These are phyloP conservation scores for Lethenteron camtschaticum DNA, from an alignment of 2,113 vertebrate species.

Conservation along the genomic window DNA sequence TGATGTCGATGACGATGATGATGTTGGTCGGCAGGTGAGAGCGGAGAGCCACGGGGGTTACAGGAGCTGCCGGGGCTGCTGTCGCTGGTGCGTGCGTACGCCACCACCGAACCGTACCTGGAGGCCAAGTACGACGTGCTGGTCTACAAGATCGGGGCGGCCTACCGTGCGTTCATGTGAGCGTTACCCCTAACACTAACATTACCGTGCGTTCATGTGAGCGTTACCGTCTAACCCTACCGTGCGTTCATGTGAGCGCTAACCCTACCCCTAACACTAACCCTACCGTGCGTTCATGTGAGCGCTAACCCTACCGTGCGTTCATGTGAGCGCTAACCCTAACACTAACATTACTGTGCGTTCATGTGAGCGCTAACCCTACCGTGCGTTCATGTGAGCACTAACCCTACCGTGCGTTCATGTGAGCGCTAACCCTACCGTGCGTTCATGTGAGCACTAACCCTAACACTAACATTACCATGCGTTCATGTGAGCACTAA, in stretches of 20 bases:
- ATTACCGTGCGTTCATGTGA: no score
- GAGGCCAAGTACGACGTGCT: conserved; percentile 95
- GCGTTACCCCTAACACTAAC: conserved; percentile 10
- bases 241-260: no score
- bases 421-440: no score
- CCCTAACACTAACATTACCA: no score
- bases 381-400: no score
- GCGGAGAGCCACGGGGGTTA: conserved; percentile 91
- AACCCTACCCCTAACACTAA: not conserved
- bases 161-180: conserved; percentile 98
- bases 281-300: not conserved
- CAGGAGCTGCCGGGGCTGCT: conserved; percentile 96
- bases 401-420: no score
- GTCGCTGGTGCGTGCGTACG: conserved; percentile 87
- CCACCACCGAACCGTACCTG: conserved; percentile 84
- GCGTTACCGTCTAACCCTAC: no score
- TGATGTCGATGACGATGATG: not conserved
- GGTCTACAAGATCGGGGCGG: conserved; percentile 81
- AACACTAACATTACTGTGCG: not conserved
- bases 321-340: not conserved
- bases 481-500: no score
- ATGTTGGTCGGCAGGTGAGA: conserved; percentile 47
- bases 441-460: no score
- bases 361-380: no score
- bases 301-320: not conserved